phyloP scores from a whole-genome alignment of 2,113 vertebrate genomes.

The Corythornis vintsioides region DNA sequence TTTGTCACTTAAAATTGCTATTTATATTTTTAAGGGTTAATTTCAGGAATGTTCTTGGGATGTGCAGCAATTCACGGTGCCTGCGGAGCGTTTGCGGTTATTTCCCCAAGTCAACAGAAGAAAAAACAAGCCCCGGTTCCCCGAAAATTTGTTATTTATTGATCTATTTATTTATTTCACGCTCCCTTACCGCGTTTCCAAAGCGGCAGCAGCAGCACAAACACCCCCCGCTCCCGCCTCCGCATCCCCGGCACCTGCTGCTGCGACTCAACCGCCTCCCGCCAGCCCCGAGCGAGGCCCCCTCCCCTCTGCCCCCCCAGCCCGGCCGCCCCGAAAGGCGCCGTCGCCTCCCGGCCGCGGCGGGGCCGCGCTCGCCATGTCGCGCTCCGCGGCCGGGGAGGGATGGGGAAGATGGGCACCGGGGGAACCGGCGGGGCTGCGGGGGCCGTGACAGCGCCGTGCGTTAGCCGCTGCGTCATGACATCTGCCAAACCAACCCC shows the following conservation, averaged over 20 bases:
- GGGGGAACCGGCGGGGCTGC: neutral
- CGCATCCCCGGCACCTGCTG: slow-evolving; percentile 50
- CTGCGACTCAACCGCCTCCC: slow-evolving; percentile 41
- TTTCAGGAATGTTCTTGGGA: slow-evolving; percentile 9
- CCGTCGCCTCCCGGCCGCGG: neutral
- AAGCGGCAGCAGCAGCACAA: neutral
- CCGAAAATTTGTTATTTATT: neutral
- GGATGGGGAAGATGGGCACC: neutral
- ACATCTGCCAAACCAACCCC: neutral
- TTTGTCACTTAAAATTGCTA: neutral
- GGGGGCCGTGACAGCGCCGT: neutral
- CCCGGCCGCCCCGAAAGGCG: neutral
- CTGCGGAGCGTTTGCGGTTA: neutral
- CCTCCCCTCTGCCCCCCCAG: neutral
- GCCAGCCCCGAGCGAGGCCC: neutral
- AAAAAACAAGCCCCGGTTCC: neutral
- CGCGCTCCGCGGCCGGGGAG: neutral
- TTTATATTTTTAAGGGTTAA: neutral
- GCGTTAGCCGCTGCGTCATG: slow-evolving; percentile 37
- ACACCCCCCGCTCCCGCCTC: neutral
- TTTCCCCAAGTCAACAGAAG: neutral
- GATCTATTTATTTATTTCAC: neutral
- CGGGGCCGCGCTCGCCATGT: neutral
- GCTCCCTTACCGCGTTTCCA: neutral
- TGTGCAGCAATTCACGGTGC: neutral